These are phyloP conservation scores for Antechinus stuartii DNA, from an alignment of 2,113 vertebrate species.

Conservation along the genomic window DNA sequence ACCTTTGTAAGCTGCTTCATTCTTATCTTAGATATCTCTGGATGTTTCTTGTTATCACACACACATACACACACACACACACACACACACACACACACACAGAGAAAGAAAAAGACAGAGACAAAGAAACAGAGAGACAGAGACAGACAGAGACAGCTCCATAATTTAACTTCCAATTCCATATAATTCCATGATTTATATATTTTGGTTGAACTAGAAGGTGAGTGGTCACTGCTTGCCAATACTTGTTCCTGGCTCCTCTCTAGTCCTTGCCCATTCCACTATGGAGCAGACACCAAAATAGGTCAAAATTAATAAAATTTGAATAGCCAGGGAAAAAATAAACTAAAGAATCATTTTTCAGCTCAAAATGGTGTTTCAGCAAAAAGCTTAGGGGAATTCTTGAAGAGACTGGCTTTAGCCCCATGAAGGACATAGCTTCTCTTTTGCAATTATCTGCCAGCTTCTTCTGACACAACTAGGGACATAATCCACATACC, in stretches of 20 bases:
- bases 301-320: slow-evolving; percentile 77
- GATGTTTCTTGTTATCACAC: not conserved
- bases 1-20: not conserved
- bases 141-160: not conserved
- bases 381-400: slow-evolving; percentile 78
- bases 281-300: slow-evolving; percentile 74
- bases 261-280: slow-evolving; percentile 72
- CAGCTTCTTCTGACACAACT: slow-evolving; percentile 87
- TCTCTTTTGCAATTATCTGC: slow-evolving; percentile 87
- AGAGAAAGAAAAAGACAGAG: not conserved
- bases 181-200: slow-evolving; percentile 29
- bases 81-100: not conserved
- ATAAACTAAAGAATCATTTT: slow-evolving; percentile 39
- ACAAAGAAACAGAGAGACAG: not conserved
- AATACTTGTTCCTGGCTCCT: slow-evolving; percentile 58
- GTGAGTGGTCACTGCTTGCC: slow-evolving; percentile 8
- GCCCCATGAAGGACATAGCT: slow-evolving; percentile 84
- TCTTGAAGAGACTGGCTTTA: slow-evolving; percentile 82
- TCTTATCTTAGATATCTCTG: not conserved
- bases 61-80: not conserved
- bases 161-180: slow-evolving; percentile 2
- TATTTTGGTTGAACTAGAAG: slow-evolving; percentile 47
- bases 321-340: slow-evolving; percentile 66
- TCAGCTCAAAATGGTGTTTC: slow-evolving; percentile 72
- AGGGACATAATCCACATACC: slow-evolving; percentile 84